Evolutionary conservation across 2,113 vertebrate species (phyloP).

Genomic region (Spermophilus dauricus): DNA sequence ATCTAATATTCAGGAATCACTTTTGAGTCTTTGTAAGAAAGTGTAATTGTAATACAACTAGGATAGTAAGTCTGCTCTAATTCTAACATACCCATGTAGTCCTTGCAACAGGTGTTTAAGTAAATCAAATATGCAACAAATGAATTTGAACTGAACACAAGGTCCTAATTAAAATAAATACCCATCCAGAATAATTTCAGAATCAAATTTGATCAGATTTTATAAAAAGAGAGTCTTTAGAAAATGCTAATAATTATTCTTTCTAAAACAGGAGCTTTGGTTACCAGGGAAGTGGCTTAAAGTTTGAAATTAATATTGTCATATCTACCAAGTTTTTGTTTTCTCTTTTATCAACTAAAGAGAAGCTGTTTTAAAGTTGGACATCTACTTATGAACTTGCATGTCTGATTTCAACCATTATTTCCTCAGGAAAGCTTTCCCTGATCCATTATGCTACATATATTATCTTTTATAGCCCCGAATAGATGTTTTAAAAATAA

Average conservation of each 20-base stretch:
- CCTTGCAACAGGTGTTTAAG: background rate
- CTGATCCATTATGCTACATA: background rate
- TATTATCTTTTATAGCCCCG: too few species aligned
- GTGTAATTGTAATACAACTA: background rate
- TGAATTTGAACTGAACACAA: background rate
- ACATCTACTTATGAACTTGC: background rate
- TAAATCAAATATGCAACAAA: background rate
- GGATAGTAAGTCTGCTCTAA: background rate
- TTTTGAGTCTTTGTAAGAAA: slow-evolving; percentile 53
- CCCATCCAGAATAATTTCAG: background rate
- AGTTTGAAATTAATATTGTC: background rate
- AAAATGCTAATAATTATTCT: background rate
- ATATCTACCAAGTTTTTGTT: background rate
- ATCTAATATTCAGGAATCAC: slow-evolving; percentile 60
- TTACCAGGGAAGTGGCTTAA: background rate
- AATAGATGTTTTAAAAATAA: too few species aligned
- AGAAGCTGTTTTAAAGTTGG: background rate
- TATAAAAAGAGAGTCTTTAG: background rate
- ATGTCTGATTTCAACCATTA: background rate
- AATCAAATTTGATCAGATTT: slow-evolving; percentile 1
- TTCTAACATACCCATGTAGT: background rate
- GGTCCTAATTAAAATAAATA: slow-evolving; percentile 9
- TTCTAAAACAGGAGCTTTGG: background rate
- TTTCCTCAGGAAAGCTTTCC: background rate
- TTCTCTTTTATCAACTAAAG: background rate